A percentile compares a stretch with the other conserved stretches of the same genome.
Evolutionary conservation across 92 coral and sea anemone species (phyloP).

Genomic region (Pocillopora meandrina): DNA sequence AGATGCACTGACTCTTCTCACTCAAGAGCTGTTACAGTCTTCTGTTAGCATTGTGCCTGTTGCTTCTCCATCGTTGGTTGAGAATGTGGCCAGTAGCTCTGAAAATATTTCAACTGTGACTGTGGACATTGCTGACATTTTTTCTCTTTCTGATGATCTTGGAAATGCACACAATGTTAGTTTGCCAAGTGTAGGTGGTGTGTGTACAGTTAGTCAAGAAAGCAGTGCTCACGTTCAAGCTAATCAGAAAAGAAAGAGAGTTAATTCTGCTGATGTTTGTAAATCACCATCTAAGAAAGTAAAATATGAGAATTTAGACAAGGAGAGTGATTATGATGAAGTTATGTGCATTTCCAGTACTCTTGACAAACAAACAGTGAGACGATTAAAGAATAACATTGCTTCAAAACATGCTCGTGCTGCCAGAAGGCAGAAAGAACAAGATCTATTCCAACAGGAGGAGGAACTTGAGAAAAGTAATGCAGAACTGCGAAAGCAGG

Average conservation of each 20-base stretch:
- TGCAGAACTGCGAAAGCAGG: conserved; percentile 59
- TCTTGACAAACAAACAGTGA: conserved; percentile 58
- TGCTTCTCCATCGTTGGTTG: conserved; percentile 1
- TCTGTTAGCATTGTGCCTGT: conserved; percentile 18
- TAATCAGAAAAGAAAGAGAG: conserved; percentile 21
- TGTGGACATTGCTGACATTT: conserved; percentile 24
- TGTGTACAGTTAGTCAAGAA: not conserved
- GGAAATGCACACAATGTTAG: not conserved
- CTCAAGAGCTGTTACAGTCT: conserved; percentile 20
- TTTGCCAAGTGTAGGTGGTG: not conserved
- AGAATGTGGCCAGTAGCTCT: not conserved
- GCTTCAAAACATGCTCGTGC: conserved; percentile 91
- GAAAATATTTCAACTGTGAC: conserved; percentile 18
- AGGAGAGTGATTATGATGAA: not conserved
- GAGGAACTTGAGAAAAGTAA: conserved; percentile 72
- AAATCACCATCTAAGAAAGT: conserved; percentile 43
- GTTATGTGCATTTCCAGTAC: not conserved
- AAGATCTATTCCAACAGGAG: conserved; percentile 77
- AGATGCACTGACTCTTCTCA: conserved; percentile 32
- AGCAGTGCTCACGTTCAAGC: not conserved
- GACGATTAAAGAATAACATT: conserved; percentile 88
- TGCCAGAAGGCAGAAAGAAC: conserved; percentile 70
- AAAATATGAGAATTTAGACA: conserved; percentile 4
- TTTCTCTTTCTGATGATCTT: conserved; percentile 20
- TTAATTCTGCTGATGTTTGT: conserved; percentile 10